Evolutionary conservation across 1,140 invertebrate species (phyloP).

Genomic region (Nephila pilipes): DNA sequence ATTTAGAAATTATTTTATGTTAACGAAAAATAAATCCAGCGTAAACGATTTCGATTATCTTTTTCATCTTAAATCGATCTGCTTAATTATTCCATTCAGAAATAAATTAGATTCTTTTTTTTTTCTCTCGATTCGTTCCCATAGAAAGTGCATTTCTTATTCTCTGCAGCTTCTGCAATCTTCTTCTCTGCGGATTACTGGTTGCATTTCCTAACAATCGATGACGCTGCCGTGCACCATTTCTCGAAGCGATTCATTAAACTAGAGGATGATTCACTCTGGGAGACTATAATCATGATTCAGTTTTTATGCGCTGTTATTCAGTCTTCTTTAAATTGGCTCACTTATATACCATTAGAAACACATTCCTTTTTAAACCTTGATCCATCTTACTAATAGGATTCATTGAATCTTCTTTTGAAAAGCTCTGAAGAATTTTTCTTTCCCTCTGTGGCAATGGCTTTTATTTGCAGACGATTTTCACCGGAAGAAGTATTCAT

Average conservation of each 20-base stretch:
- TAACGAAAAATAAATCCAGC: neutral
- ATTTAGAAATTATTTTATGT: too few relatives aligned
- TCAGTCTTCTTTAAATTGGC: slow-evolving; percentile 48
- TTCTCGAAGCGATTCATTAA: slow-evolving; percentile 53
- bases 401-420: slow-evolving; percentile 54
- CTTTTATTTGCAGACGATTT: slow-evolving; percentile 25
- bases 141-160: neutral
- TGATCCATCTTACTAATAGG: slow-evolving; percentile 59
- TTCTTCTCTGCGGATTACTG: neutral
- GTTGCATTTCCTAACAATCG: slow-evolving; percentile 32
- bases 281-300: slow-evolving; percentile 55
- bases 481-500: slow-evolving; percentile 28
- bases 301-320: slow-evolving; percentile 55
- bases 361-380: slow-evolving; percentile 52
- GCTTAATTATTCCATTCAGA: neutral
- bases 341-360: slow-evolving; percentile 72
- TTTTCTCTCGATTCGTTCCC: too few relatives aligned
- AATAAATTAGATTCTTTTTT: neutral
- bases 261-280: slow-evolving; percentile 12
- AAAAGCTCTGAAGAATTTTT: neutral
- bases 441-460: neutral
- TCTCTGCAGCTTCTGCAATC: neutral
- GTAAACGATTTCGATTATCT: neutral
- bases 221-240: slow-evolving; percentile 19
- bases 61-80: neutral